These are phyloP conservation scores for Peucedramus taeniatus DNA, from an alignment of 2,113 vertebrate species.

Conservation along the genomic window DNA sequence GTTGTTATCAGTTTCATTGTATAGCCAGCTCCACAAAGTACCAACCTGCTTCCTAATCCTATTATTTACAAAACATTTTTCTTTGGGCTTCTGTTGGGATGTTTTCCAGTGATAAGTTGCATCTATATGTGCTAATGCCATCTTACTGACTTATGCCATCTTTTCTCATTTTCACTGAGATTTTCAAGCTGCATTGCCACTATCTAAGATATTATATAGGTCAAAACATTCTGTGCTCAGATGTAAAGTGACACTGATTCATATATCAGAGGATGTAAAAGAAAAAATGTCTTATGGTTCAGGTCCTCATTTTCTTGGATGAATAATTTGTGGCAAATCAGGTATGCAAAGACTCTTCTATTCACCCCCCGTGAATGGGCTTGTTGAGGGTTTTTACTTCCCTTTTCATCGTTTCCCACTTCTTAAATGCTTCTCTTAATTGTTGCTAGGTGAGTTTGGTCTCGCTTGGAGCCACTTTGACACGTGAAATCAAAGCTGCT, in stretches of 20 bases:
- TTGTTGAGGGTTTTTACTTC: background rate
- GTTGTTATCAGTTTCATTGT: constrained; percentile 66
- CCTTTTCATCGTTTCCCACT: background rate
- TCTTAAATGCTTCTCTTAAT: constrained; percentile 36
- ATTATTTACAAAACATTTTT: constrained; percentile 30
- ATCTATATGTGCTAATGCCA: background rate
- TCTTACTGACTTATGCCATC: constrained; percentile 22
- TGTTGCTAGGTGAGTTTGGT: constrained; percentile 7
- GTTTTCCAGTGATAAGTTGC: background rate
- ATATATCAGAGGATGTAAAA: background rate
- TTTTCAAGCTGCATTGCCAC: constrained; percentile 23
- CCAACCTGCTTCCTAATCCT: constrained; percentile 40
- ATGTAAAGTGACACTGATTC: constrained; percentile 30
- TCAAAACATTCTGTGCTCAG: constrained; percentile 19
- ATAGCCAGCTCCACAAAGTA: constrained; percentile 38
- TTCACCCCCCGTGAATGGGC: background rate
- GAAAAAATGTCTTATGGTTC: background rate
- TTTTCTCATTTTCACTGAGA: background rate
- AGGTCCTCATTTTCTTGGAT: background rate
- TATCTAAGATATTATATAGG: constrained; percentile 44
- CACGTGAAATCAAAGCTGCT: constrained; percentile 37
- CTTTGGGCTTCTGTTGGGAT: constrained; percentile 28
- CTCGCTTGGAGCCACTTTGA: background rate
- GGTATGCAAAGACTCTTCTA: background rate
- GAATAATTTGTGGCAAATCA: constrained; percentile 27